Base-by-base conservation (phyloP, 2,888 invertebrate genomes). In the Geophilus truncorum region DNA sequence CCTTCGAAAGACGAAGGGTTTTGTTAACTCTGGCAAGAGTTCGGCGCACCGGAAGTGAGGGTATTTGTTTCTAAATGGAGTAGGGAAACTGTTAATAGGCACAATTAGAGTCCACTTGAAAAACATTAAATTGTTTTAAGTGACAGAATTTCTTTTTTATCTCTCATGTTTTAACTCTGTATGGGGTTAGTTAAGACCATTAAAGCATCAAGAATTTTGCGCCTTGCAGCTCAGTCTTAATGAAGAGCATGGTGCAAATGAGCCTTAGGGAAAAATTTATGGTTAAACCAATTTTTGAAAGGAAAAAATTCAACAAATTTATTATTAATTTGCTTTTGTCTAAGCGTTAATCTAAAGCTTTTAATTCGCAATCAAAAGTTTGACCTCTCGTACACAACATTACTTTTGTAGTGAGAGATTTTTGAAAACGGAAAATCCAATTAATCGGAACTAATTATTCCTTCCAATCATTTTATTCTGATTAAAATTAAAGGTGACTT, bases 181-280 rank as follows among this genome's bases (percentile, higher is more conserved):
- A 62, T 23, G 23, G 18, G 57, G 57, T 62, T 62, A 62, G n/a
- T n/a, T 40, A 62, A 21, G 57, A 21, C 57, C 18, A 62, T 62
- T 62, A 62, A 62, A 62, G 57, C 57, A 62, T 62, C 57, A 62
- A 62, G 57, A 62, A 21, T 62, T 62, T 62, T 62, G n/a, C 57
- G 57, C 57, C 57, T 62, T 62, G 57, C 57, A 62, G 57, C 21
- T 62, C 57, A 4, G 6, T 23, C 57, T 62, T 62, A 62, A 62
- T 62, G 57, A 62, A 62, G 57, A 23, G 21, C 10, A 62, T 62
- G 57, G 57, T 18, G 18, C 57, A 21, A 62, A 62, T 62, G 57
- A 62, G 57, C 57, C 18, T 18, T 62, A 23, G 57, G 21, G 57
- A 62, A 62, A 62, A 6, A 62, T 62, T 62, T 18, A 23, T 23